Percentiles rank a stretch among this genome's conserved stretches.
Evolutionary conservation across 2,113 vertebrate genomes (phyloP).

Genomic region (Tragulus kanchil): DNA sequence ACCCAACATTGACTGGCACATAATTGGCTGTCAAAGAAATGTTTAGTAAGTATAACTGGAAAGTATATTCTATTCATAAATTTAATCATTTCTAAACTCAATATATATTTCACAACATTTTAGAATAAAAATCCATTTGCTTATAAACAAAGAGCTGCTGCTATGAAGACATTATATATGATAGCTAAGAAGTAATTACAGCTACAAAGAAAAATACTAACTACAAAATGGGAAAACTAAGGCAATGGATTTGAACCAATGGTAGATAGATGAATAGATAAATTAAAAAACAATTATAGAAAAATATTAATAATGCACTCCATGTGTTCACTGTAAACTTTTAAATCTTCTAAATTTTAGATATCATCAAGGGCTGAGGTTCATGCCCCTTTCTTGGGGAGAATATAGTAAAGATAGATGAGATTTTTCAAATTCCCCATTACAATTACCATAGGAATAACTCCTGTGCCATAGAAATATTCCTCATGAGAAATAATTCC

Average conservation of each 20-base stretch:
- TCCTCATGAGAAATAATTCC: too few species aligned
- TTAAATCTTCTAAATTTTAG: neutral
- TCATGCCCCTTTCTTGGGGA: neutral
- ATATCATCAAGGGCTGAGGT: neutral
- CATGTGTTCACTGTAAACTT: neutral
- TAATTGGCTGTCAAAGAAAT: constrained; percentile 53
- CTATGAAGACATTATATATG: constrained; percentile 19
- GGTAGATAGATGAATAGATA: neutral
- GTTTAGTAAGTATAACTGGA: constrained; percentile 61
- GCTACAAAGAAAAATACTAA: neutral
- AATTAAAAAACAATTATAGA: neutral
- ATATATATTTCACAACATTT: constrained; percentile 49
- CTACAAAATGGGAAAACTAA: constrained; percentile 37
- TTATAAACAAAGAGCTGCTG: neutral
- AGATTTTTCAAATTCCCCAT: neutral
- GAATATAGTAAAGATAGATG: neutral
- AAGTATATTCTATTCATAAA: constrained; percentile 63
- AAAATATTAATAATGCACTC: neutral
- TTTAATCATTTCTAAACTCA: constrained; percentile 55
- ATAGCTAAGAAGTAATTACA: constrained; percentile 48
- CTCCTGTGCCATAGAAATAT: too few species aligned
- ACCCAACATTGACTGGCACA: constrained; percentile 7
- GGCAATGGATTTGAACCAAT: neutral
- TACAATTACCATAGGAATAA: neutral
- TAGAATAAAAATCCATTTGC: constrained; percentile 36